These are phyloP conservation scores for Eumerus sabulonum DNA, from an alignment of 2,888 invertebrate species.

Conservation along the genomic window DNA sequence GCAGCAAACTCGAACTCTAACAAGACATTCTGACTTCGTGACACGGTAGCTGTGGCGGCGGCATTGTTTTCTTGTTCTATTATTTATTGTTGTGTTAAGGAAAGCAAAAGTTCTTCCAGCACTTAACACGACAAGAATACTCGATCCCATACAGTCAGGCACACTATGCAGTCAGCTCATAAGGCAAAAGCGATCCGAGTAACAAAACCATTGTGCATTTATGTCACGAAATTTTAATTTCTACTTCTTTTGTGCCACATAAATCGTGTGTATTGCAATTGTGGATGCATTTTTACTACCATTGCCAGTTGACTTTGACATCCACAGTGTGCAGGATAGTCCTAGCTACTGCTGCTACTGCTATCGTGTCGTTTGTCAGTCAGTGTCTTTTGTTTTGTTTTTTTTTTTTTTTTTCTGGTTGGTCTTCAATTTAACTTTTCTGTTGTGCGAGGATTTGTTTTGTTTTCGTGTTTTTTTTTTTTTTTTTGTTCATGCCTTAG, in stretches of 20 bases:
- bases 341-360: conserved; percentile 20
- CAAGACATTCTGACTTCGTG: conserved; percentile 48
- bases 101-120: conserved; percentile 66
- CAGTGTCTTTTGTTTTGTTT: conserved; percentile 4
- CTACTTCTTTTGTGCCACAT: conserved; percentile 63
- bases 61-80: conserved; percentile 54
- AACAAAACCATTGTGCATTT: conserved; percentile 56
- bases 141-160: not conserved
- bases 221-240: conserved; percentile 68
- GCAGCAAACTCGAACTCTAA: conserved; percentile 24
- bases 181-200: conserved; percentile 14
- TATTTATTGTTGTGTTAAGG: conserved; percentile 55
- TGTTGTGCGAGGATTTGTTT: conserved; percentile 37
- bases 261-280: conserved; percentile 64
- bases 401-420: not conserved
- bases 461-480: too few relatives aligned
- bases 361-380: conserved; percentile 38
- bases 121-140: conserved; percentile 49
- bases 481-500: conserved; percentile 1
- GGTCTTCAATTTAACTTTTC: too few relatives aligned
- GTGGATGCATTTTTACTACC: conserved; percentile 32
- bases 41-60: conserved; percentile 62
- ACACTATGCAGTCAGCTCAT: conserved; percentile 14
- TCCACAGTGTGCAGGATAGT: conserved; percentile 31
- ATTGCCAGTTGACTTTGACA: conserved; percentile 50